phyloP scores from a whole-genome alignment of 2,888 invertebrate genomes.

The Therioaphis trifolii region DNA sequence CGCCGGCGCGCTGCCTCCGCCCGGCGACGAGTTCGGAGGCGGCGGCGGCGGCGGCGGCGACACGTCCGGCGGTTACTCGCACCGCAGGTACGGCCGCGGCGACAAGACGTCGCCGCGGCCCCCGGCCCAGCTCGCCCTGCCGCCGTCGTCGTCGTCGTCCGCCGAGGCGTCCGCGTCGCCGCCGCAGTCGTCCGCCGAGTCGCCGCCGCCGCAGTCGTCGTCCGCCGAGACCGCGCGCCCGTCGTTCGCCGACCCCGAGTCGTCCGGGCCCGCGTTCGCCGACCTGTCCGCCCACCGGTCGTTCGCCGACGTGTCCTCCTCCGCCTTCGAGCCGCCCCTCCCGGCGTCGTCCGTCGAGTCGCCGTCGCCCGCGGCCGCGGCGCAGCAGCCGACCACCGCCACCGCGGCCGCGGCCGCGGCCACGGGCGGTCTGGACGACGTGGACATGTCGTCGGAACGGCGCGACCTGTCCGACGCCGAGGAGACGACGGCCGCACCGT shows the following conservation, averaged over 20 bases:
- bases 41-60: not conserved
- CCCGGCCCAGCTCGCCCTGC: not conserved
- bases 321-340: not conserved
- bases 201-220: not conserved
- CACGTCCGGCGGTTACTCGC: slow-evolving; percentile 35
- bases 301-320: not conserved
- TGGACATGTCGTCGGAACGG: not conserved
- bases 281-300: not conserved
- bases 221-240: not conserved
- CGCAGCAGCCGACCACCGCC: not conserved
- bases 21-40: slow-evolving; percentile 28
- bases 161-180: not conserved
- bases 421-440: not conserved
- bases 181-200: not conserved
- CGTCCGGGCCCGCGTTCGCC: not conserved
- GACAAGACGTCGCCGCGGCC: not conserved
- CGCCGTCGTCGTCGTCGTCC: not conserved
- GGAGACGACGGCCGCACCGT: not conserved
- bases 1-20: not conserved
- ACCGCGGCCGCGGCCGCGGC: not conserved
- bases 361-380: not conserved
- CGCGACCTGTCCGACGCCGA: not conserved
- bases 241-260: slow-evolving; percentile 1
- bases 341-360: not conserved
- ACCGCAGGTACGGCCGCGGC: slow-evolving; percentile 53